These are phyloP conservation scores for Ctenodactylus gundi DNA, from an alignment of 2,113 vertebrate genomes.

Conservation along the genomic window DNA sequence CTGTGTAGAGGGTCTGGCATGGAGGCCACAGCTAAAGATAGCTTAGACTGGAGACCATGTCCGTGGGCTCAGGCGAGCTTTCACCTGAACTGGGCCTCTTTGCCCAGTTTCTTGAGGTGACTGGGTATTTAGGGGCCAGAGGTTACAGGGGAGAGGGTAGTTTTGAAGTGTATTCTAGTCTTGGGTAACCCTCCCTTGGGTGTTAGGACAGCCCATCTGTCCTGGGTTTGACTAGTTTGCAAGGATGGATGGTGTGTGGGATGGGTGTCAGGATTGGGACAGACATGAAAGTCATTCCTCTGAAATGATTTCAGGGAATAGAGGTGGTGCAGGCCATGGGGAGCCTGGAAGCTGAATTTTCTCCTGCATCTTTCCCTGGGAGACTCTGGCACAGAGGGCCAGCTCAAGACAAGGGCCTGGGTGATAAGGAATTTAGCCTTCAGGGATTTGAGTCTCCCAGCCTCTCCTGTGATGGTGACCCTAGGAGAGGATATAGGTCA, in stretches of 20 bases:
- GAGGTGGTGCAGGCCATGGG: accelerated
- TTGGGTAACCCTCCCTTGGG: not conserved
- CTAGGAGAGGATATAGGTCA: not conserved
- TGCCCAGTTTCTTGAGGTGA: too few species aligned
- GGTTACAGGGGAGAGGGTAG: not conserved
- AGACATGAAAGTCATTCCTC: not conserved
- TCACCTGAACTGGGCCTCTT: not conserved
- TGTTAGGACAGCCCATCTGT: not conserved
- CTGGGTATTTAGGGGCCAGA: not conserved
- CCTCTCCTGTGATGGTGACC: not conserved
- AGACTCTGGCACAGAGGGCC: too few species aligned
- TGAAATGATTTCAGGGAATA: too few species aligned
- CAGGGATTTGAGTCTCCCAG: not conserved
- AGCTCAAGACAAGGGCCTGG: too few species aligned
- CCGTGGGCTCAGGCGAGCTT: not conserved
- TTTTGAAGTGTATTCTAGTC: not conserved
- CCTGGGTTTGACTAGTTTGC: not conserved
- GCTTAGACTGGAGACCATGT: not conserved
- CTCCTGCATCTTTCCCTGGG: not conserved
- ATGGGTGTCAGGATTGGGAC: not conserved
- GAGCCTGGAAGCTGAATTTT: not conserved
- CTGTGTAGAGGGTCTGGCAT: not conserved
- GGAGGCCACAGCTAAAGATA: not conserved
- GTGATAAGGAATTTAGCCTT: not conserved
- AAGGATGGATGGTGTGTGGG: not conserved